Evolutionary conservation across 2,888 invertebrate genomes (phyloP).

Genomic region (Pachymerium ferrugineum): DNA sequence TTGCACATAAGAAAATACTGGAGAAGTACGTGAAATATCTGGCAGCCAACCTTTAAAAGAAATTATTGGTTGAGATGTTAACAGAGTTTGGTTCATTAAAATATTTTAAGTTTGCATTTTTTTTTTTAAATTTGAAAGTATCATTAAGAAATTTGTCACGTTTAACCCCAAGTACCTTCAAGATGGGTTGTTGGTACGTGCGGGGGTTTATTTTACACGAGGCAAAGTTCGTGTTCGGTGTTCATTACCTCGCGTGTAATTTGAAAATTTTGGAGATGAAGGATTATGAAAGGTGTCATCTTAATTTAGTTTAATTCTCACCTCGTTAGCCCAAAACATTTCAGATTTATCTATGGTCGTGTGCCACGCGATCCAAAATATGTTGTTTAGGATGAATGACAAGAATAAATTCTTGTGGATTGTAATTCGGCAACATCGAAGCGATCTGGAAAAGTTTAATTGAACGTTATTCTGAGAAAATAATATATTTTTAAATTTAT

Average conservation of each 20-base stretch:
- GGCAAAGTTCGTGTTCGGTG: neutral
- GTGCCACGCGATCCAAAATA: constrained; percentile 85
- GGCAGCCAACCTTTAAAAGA: constrained; percentile 45
- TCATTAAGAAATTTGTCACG: neutral
- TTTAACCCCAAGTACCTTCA: neutral
- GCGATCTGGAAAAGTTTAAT: constrained; percentile 60
- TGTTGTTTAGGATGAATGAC: constrained; percentile 82
- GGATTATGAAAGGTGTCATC: neutral
- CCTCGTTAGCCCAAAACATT: constrained; percentile 20
- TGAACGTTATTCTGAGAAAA: too few relatives aligned
- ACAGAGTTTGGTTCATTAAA: too few relatives aligned
- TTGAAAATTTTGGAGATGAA: neutral
- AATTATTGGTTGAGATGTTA: neutral
- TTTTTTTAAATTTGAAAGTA: neutral
- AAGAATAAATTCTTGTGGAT: constrained; percentile 90
- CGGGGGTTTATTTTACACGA: neutral
- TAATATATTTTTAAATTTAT: constrained; percentile 35
- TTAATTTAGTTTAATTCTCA: neutral
- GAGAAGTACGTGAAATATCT: constrained; percentile 46
- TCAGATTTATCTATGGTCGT: constrained; percentile 52
- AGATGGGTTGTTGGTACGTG: neutral
- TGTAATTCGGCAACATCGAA: constrained; percentile 83
- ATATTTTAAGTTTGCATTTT: too few relatives aligned
- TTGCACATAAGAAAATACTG: constrained; percentile 50
- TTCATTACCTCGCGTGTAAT: neutral